Percentiles rank a stretch among this genome's conserved stretches.
Evolutionary conservation across 2,888 invertebrate species (phyloP).

Genomic region (Metellina segmentata): DNA sequence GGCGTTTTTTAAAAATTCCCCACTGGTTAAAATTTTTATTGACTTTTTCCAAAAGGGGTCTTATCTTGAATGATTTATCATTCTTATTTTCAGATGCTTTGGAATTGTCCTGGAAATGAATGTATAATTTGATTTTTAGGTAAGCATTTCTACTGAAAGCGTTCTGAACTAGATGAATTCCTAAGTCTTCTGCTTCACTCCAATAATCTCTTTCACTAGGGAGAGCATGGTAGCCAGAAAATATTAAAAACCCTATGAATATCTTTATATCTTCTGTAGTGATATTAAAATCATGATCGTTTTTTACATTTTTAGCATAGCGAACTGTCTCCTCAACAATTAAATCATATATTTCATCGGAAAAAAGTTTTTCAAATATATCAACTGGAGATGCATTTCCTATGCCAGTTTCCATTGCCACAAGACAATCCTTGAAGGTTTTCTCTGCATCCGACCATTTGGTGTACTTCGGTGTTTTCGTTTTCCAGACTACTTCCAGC

Average conservation of each 20-base stretch:
- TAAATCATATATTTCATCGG: background rate
- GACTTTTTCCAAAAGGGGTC: background rate
- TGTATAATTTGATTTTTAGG: conserved; percentile 20
- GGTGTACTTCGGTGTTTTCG: conserved; percentile 3
- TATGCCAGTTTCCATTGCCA: background rate
- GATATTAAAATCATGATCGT: conserved; percentile 22
- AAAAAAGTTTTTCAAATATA: background rate
- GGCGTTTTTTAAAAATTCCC: conserved; percentile 22
- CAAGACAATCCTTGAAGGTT: background rate
- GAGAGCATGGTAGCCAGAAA: conserved; percentile 33
- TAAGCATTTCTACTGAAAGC: conserved; percentile 25
- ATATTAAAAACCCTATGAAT: conserved; percentile 25
- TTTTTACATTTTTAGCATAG: conserved; percentile 40
- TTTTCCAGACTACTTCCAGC: too few species aligned
- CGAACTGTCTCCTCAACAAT: conserved; percentile 2
- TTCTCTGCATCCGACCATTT: background rate
- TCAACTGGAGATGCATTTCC: background rate
- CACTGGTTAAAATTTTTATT: conserved; percentile 21
- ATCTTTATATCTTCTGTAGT: conserved; percentile 21
- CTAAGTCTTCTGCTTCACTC: conserved; percentile 25
- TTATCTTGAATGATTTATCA: background rate
- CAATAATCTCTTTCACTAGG: conserved; percentile 37
- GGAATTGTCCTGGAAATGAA: conserved; percentile 1
- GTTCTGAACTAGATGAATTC: background rate
- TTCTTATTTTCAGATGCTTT: background rate